Evolutionary conservation across 2,888 invertebrate genomes (phyloP).

Genomic region (Aleiodes leptofemur): DNA sequence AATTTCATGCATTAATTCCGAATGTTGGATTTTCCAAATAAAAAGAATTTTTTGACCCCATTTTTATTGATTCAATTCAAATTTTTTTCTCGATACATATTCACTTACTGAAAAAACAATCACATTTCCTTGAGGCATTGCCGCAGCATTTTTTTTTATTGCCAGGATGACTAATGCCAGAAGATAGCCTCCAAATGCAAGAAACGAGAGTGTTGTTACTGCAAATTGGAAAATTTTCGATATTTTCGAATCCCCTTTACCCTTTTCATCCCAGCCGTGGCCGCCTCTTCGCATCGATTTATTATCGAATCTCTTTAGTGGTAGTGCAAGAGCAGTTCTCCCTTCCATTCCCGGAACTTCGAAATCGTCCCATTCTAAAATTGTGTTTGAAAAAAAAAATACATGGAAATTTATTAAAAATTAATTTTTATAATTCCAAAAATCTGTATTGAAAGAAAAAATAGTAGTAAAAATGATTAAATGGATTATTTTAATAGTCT

Average conservation of each 20-base stretch:
- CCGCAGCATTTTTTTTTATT: conserved; percentile 79
- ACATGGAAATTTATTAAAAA: neutral
- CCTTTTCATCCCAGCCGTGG: conserved; percentile 75
- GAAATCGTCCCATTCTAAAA: conserved; percentile 12
- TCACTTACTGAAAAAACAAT: conserved; percentile 70
- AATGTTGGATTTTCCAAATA: too few species aligned
- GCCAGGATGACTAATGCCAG: conserved; percentile 87
- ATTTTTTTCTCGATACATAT: neutral
- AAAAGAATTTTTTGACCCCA: too few species aligned
- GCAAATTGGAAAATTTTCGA: conserved; percentile 87
- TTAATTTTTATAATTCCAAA: too few species aligned
- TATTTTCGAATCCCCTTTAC: conserved; percentile 79
- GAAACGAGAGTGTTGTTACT: conserved; percentile 86
- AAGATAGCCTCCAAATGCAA: conserved; percentile 90
- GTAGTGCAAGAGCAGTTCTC: conserved; percentile 52
- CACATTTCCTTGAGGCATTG: conserved; percentile 63
- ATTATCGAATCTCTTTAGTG: conserved; percentile 58
- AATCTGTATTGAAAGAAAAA: too few species aligned
- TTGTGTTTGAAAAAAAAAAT: neutral
- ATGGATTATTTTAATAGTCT: too few species aligned
- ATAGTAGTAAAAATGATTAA: too few species aligned
- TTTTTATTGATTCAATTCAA: too few species aligned
- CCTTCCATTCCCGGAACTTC: conserved; percentile 45
- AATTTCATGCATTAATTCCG: too few species aligned
- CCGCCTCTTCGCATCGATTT: conserved; percentile 67